Base-by-base conservation (phyloP, 2,113 vertebrate genomes). In the Aptenodytes forsteri region DNA sequence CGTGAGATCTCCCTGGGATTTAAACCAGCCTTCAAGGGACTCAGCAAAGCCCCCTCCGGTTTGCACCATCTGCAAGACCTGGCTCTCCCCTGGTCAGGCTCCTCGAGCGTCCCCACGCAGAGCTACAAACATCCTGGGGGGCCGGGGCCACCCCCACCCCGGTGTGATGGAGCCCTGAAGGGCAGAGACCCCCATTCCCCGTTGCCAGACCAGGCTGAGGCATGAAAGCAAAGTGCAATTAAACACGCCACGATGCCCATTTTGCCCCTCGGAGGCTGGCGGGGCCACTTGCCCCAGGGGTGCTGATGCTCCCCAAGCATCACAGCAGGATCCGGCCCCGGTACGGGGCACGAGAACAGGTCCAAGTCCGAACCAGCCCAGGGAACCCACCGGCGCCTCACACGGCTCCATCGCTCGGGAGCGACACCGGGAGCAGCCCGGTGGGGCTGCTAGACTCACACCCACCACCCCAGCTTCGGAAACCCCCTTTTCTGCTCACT, bases 401-500 rank as follows among this genome's bases (percentile, higher is more conserved):
- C 25, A 6, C 0, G 7, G 55, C 73, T 71, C 49, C 65, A 3
- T 34, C 65, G 3, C 58, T 44, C 0, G 4, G 22, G 23, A 62
- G 11, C 1, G 7, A 40, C 3, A 5, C 18, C 2, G 1, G 79
- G 38, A 77, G 27, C 38, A 36, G 83, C 83, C 44, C 75, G 12
- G 34, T 3, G 2, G 13, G 29, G 6, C 44, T 4, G 27, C 16
- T 4, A 30, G 26, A 29, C 46, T 26, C 9, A 0, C 29, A 9
- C 16, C 75, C 52, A 8, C 52, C 20, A 16, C 52, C 38, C 61
- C 13, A 14, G 40, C 17, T 70, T 44, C 10, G 4, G 32, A 30
- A 49, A 1, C 19, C 16, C 17, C 14, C 4, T n/a, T 72, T 80
- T 18, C 0, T 1, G 25, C 7, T 32, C 8, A 9, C 8, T 0